These are phyloP conservation scores for Lasioglossum lativentre DNA, from an alignment of 2,888 invertebrate genomes.

Conservation along the genomic window DNA sequence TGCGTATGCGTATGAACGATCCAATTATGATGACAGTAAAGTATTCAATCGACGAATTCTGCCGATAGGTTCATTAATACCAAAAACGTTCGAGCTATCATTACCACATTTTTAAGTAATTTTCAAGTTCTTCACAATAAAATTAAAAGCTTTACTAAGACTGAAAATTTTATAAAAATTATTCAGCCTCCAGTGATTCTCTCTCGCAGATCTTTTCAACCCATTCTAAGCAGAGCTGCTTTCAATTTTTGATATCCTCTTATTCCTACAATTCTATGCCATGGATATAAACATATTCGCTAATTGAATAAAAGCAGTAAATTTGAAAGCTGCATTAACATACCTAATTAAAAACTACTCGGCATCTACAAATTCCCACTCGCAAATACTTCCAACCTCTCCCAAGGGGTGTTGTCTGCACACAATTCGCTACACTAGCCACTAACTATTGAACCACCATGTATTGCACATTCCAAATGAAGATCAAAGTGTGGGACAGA, in stretches of 20 bases:
- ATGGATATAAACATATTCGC: no score
- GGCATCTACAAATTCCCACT: not conserved
- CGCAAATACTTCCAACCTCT: not conserved
- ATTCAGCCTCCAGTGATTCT: not conserved
- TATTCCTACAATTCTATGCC: no score
- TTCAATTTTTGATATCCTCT: not conserved
- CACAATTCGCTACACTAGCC: not conserved
- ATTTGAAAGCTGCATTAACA: no score
- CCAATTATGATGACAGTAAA: slow-evolving; percentile 30
- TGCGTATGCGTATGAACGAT: slow-evolving; percentile 35
- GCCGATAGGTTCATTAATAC: not conserved
- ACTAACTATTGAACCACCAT: not conserved
- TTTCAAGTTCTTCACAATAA: not conserved
- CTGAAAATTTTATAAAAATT: not conserved
- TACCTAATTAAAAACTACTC: no score
- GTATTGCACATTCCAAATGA: not conserved
- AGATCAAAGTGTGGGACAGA: not conserved
- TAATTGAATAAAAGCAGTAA: no score
- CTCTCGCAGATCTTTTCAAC: not conserved
- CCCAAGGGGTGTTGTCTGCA: not conserved
- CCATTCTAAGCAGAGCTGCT: not conserved
- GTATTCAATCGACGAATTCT: not conserved
- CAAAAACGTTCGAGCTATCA: not conserved
- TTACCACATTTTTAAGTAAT: not conserved
- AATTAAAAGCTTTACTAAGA: not conserved